Percentiles rank a stretch among this genome's conserved stretches.
Conservation (phyloP, 2,113 vertebrate genomes). For the Pandion haliaetus region DNA sequence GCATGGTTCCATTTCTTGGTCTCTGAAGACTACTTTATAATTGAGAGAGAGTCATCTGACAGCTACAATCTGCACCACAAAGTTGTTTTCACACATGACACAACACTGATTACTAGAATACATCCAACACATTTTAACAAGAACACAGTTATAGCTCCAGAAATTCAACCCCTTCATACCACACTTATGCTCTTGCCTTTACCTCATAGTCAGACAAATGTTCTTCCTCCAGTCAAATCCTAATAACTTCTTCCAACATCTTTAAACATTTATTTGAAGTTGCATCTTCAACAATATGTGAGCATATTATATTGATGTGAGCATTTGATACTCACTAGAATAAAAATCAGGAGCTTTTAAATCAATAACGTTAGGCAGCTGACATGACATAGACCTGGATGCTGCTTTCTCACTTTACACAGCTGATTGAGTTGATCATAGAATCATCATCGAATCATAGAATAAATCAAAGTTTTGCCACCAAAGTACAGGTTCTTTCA, state of each 20-base stretch:
- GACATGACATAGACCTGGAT: not conserved
- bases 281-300: not conserved
- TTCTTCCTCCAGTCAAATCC: not conserved
- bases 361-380: not conserved
- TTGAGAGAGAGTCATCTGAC: slow-evolving; percentile 34
- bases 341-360: not conserved
- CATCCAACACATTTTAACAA: not conserved
- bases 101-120: not conserved
- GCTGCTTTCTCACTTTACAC: not conserved
- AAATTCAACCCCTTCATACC: not conserved
- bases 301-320: not conserved
- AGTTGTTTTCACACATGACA: slow-evolving; percentile 42
- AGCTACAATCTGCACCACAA: slow-evolving; percentile 49
- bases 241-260: not conserved
- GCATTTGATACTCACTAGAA: not conserved
- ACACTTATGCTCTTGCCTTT: not conserved
- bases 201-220: not conserved
- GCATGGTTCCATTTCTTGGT: slow-evolving; percentile 21
- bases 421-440: not conserved
- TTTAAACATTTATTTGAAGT: not conserved
- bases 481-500: not conserved
- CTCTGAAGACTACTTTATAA: slow-evolving; percentile 20
- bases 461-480: not conserved
- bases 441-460: not conserved
- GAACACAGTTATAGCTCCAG: not conserved